These are phyloP conservation scores for Aphaenogaster floridana DNA, from an alignment of 1,140 invertebrate species.

Conservation along the genomic window DNA sequence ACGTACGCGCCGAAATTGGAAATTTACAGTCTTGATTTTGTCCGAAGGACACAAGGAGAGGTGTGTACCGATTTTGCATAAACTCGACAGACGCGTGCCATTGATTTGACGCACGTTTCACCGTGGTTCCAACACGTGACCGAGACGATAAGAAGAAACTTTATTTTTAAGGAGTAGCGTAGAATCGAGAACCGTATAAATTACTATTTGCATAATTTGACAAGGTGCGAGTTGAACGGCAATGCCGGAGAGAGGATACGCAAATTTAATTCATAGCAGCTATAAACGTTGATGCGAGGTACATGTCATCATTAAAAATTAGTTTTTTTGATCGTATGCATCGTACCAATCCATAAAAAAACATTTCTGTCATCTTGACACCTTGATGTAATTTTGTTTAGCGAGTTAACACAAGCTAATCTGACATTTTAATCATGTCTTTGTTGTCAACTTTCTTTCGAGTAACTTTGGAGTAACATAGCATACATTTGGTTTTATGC, in stretches of 20 bases:
- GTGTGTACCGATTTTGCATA: conserved; percentile 1
- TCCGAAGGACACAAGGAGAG: no score
- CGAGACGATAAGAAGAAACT: conserved; percentile 5
- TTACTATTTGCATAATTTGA: conserved; percentile 22
- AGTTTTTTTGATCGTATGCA: not conserved
- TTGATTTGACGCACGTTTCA: not conserved
- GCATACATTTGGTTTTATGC: not conserved
- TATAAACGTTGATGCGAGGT: not conserved
- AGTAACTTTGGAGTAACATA: not conserved
- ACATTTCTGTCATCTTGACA: not conserved
- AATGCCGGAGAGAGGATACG: not conserved
- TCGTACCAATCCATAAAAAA: conserved; percentile 23
- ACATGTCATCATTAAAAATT: conserved; percentile 3
- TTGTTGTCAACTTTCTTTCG: conserved; percentile 18
- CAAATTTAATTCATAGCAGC: conserved; percentile 16
- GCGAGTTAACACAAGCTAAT: conserved; percentile 17
- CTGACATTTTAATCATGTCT: not conserved
- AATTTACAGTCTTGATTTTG: not conserved
- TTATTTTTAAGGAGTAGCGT: not conserved
- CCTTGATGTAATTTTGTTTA: not conserved
- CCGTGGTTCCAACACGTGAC: not conserved
- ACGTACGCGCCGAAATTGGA: not conserved
- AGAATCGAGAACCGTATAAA: not conserved
- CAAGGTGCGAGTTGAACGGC: not conserved
- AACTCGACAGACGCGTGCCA: not conserved